Evolutionary conservation across 1,140 invertebrate genomes (phyloP), one percentile per base, ranked within the genome.

Genomic region (Dendrolimus kikuchii): DNA sequence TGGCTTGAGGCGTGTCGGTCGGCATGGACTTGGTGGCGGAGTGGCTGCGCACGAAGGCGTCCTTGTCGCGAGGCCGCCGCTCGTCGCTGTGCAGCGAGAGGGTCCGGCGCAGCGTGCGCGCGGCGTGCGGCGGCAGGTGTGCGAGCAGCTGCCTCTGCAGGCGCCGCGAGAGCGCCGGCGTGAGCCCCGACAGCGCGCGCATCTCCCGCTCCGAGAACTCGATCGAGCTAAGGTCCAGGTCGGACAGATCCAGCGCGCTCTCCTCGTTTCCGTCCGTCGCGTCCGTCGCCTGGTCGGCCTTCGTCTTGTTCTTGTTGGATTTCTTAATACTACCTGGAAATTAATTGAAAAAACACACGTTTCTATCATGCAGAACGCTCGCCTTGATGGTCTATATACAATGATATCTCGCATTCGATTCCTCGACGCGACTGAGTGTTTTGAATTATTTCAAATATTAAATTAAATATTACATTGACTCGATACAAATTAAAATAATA

Each of bases 191-290:
- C 66, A 92, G 75, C 54, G 91, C 91, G 62, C 89, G 87, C 61
- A 90, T 83, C 81, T 92, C 91, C 66, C 90, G 88, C 76, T 92
- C 91, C 58, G 90, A 90, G 37, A 92, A 84, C 73, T 90, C 87
- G 60, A 92, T 87, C 59, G 90, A 88, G 65, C 90, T 91, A 55
- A 92, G 71, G 78, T 92, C 90, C 60, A 92, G 78, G 66, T 92
- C 90, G 42, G 90, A 90, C 71, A 91, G 82, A 77, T 92, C 90
- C 59, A 92, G 74, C 45, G 88, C 88, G 71, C 87, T 88, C 62
- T 87, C 80, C 47, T 68, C 76, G 55, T 71, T 66, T 42, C 50
- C 51, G 48, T 79, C 71, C 49, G 63, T 64, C 45, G 51, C 51
- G 48, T 79, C 71, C 49, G 63, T 64, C 52, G 55, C 71, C 51